Conservation (phyloP, 2,113 vertebrate species). For the Crotalus horridus region DNA sequence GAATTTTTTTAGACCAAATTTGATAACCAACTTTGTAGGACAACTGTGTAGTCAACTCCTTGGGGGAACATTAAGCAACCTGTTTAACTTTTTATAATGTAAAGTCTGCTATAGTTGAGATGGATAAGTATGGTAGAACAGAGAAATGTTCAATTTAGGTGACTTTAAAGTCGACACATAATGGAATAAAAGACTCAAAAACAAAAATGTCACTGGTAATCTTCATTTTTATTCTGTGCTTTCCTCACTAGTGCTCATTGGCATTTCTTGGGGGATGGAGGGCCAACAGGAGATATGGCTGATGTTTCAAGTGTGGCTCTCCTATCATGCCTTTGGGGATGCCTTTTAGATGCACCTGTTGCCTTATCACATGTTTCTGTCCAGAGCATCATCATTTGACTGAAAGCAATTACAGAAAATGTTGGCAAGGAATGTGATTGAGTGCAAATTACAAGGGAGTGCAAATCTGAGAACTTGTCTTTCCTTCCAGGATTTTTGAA, state of each 20-base stretch:
- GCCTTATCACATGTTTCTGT: not conserved
- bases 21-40: not conserved
- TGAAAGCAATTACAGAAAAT: not conserved
- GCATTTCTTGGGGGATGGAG: not conserved
- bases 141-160: not conserved
- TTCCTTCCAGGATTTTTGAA: not conserved
- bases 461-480: not conserved
- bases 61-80: not conserved
- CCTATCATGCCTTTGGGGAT: not conserved
- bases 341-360: not conserved
- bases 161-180: not conserved
- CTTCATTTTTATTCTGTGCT: not conserved
- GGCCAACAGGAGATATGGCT: not conserved
- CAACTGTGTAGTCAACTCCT: not conserved
- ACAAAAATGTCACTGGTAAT: not conserved
- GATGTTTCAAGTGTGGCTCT: not conserved
- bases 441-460: not conserved
- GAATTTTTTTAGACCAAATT: not conserved
- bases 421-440: not conserved
- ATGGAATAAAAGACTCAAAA: not conserved
- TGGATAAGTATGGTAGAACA: not conserved
- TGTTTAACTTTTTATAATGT: not conserved
- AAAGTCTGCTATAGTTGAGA: not conserved
- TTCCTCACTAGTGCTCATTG: not conserved
- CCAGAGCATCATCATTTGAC: not conserved